Conservation (phyloP, 64 coral and sea anemone species). For the Dendrophyllia cribrosa region DNA sequence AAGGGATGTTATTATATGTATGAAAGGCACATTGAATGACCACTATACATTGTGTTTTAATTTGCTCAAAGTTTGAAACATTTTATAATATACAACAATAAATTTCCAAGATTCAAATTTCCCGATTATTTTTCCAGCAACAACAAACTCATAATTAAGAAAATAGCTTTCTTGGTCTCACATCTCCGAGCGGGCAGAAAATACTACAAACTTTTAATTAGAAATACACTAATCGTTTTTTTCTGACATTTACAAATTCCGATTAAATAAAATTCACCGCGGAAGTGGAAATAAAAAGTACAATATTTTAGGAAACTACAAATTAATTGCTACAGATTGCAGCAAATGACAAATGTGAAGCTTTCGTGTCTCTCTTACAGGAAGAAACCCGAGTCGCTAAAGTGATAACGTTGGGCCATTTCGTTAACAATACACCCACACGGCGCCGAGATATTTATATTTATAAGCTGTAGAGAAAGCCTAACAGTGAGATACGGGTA, state of each 20-base stretch:
- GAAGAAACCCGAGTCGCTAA: slow-evolving; percentile 32
- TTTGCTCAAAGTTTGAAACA: no score
- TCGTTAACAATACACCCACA: slow-evolving; percentile 51
- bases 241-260: slow-evolving; percentile 30
- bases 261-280: not conserved
- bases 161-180: not conserved
- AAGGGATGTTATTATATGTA: no score
- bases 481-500: slow-evolving; percentile 30
- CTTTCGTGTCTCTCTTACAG: slow-evolving; percentile 6
- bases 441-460: slow-evolving; percentile 23
- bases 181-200: not conserved
- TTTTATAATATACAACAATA: no score
- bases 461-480: not conserved
- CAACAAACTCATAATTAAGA: not conserved
- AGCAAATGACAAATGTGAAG: slow-evolving; percentile 23
- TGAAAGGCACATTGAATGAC: no score
- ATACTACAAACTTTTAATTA: slow-evolving; percentile 6
- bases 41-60: no score
- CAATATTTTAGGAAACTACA: slow-evolving; percentile 30
- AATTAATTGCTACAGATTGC: slow-evolving; percentile 14
- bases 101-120: not conserved
- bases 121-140: not conserved
- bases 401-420: slow-evolving; percentile 48
- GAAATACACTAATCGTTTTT: not conserved
- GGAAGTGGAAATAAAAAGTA: not conserved